Percentiles rank a stretch among this genome's conserved stretches.
Conservation (phyloP, 2,888 invertebrate genomes). For the Agonum fuliginosum region DNA sequence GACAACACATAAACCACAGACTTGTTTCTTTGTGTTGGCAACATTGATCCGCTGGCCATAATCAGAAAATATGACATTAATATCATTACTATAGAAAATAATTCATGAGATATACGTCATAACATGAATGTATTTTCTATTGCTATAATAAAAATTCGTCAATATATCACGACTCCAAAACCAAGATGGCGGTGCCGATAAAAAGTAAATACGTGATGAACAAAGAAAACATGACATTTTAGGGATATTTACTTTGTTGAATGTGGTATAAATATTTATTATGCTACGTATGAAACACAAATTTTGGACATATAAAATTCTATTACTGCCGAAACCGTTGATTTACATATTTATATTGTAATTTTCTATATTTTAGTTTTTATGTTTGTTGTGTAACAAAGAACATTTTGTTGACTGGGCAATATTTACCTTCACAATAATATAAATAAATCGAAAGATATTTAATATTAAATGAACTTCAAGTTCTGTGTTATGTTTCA, state of each 20-base stretch:
- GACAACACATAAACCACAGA: neutral
- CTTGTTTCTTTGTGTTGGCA: conserved; percentile 17
- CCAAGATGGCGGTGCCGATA: conserved; percentile 11
- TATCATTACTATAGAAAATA: conserved; percentile 25
- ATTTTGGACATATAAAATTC: neutral
- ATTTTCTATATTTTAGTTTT: no score
- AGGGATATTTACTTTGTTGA: conserved; percentile 27
- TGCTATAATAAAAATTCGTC: conserved; percentile 28
- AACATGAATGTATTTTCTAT: conserved; percentile 31
- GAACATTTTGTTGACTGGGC: no score
- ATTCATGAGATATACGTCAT: conserved; percentile 17
- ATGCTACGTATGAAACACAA: neutral
- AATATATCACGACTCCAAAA: conserved; percentile 7
- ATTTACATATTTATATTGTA: no score
- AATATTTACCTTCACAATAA: no score
- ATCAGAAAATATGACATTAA: conserved; percentile 27
- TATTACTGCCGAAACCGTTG: no score
- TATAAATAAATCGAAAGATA: no score
- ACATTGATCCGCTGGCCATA: conserved; percentile 14
- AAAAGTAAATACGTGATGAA: conserved; percentile 24
- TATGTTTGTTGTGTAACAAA: no score
- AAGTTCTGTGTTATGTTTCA: no score
- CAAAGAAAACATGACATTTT: conserved; percentile 30
- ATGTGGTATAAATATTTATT: conserved; percentile 24
- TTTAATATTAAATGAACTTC: no score